phyloP scores from a whole-genome alignment of 2,113 vertebrate genomes.

The Nibea albiflora region DNA sequence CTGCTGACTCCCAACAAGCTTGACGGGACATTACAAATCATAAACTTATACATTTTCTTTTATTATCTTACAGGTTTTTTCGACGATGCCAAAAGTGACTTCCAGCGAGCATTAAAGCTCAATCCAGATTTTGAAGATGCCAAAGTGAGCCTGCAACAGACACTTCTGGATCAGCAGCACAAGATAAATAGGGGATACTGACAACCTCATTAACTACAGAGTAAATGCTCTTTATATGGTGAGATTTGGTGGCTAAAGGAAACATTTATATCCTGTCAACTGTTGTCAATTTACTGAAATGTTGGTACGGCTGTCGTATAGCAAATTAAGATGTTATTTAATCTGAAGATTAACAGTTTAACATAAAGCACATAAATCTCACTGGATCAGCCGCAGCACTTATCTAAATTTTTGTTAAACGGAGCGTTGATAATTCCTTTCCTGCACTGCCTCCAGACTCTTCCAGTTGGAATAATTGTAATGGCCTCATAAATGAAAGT shows the following conservation, averaged over 20 bases:
- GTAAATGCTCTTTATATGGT: background rate
- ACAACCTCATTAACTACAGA: conserved; percentile 17
- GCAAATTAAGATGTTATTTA: background rate
- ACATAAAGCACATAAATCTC: background rate
- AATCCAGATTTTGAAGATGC: conserved; percentile 94
- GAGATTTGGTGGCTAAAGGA: background rate
- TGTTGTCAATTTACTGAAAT: background rate
- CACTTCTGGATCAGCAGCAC: conserved; percentile 89
- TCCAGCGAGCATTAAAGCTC: conserved; percentile 89
- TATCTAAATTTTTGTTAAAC: conserved; percentile 12
- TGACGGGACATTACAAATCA: background rate
- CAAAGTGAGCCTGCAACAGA: conserved; percentile 89
- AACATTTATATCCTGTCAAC: background rate
- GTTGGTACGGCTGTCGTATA: background rate
- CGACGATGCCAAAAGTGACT: conserved; percentile 91
- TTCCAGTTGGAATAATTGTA: conserved; percentile 1
- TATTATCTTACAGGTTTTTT: conserved; percentile 87
- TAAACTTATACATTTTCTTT: background rate
- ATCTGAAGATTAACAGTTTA: background rate
- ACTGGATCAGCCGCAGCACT: background rate
- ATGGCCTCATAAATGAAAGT: conserved; percentile 29
- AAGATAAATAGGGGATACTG: conserved; percentile 86
- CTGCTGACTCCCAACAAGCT: conserved; percentile 4
- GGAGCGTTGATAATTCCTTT: conserved; percentile 6
- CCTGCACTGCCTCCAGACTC: background rate